Conservation (phyloP, 2,797 vertebrate genomes). For the Tapera naevia region DNA sequence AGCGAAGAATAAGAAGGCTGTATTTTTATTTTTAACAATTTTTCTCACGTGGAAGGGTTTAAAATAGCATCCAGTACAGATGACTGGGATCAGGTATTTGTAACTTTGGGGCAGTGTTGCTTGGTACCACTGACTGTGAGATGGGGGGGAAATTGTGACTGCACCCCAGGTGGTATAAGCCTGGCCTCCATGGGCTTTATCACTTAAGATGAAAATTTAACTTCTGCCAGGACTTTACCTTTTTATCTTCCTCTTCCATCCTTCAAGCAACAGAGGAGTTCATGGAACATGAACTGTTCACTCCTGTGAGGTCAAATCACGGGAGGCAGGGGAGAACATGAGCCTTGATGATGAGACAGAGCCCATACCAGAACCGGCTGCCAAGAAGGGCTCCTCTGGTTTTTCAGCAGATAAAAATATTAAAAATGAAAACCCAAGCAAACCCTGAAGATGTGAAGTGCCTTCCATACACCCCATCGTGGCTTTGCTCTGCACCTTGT, state of each 20-base stretch:
- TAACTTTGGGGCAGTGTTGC: constrained; percentile 9
- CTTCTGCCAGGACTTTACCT: background rate
- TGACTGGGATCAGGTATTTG: constrained; percentile 24
- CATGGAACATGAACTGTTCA: background rate
- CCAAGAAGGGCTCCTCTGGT: background rate
- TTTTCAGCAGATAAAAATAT: background rate
- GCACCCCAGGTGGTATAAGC: constrained; percentile 1
- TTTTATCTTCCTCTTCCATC: background rate
- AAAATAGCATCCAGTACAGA: constrained; percentile 49
- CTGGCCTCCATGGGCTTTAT: background rate
- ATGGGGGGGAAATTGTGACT: background rate
- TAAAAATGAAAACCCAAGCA: background rate
- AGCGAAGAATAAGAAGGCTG: constrained; percentile 35
- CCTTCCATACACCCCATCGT: too few relatives aligned
- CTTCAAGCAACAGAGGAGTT: background rate
- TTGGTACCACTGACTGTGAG: background rate
- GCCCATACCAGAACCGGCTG: background rate
- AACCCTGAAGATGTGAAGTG: background rate
- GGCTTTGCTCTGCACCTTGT: too few relatives aligned
- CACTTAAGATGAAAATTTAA: background rate
- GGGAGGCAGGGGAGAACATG: background rate
- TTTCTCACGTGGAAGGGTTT: constrained; percentile 42
- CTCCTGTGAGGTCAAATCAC: background rate
- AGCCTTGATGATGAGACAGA: background rate
- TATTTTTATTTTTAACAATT: constrained; percentile 69